Base-by-base conservation (phyloP, 2,113 vertebrate species). In the Urocitellus parryii region DNA sequence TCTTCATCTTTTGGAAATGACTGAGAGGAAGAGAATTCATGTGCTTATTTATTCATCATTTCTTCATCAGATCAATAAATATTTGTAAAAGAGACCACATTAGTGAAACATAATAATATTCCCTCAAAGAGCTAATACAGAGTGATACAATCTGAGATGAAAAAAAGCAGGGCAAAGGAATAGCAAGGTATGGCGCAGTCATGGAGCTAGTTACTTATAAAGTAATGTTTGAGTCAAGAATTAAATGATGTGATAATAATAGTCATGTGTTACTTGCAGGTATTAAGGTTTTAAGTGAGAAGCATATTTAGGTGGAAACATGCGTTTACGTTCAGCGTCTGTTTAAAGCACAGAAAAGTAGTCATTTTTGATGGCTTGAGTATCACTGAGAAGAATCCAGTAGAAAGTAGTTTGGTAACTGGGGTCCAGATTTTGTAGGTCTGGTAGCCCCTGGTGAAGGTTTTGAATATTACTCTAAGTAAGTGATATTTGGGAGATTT, bases 1-100 rank as follows among this genome's bases (percentile, higher is more conserved):
- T 74, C 22, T 84, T 3, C 14, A 39, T 80, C 53, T 85, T 80
- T 92, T 96, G 32, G 34, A 90, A 95, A 88, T 94, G 65, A 70
- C 14, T 89, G 0, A 90, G 53, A 88, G 61, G 11, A 87, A 77
- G 8, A 48, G 2, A 11, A 39, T 90, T 78, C 10, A 85, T 34
- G 8, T 13, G 58, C 6, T 48, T 73, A 68, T 51, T 39, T 89
- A 48, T 29, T 95, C n/a, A 91, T 88, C 13, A 42, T 92, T 88
- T 25, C 48, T 94, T 91, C 12, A 81, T 91, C 13, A 74, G 5
- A 5, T 77, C 48, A 68, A 95, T 2, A 96, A 42, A 89, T 77
- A 87, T 45, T 39, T 96, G 18, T 92, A 65, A 17, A 58, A 91
- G 53, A 12, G 42, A 86, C 12, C 12, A 67, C 3, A 48, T 72